Evolutionary conservation across 2,888 invertebrate species (phyloP).

Genomic region (Monopis laevigella): DNA sequence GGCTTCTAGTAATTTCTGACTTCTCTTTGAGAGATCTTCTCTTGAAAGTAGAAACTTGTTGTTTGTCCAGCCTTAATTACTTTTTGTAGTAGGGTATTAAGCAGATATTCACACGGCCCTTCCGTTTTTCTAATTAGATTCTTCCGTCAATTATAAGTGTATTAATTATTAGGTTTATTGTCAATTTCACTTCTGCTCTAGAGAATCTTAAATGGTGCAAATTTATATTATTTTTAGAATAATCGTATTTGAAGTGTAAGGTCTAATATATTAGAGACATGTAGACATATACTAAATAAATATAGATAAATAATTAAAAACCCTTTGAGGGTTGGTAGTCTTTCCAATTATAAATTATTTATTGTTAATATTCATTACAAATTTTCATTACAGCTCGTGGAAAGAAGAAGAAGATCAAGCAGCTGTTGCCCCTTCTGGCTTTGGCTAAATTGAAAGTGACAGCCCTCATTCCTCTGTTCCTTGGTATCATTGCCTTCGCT

Average conservation of each 20-base stretch:
- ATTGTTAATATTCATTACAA: constrained; percentile 9
- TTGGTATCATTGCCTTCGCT: constrained; percentile 77
- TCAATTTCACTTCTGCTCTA: too few species aligned
- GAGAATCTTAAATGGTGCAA: too few species aligned
- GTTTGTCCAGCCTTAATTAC: constrained; percentile 10
- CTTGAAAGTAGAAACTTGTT: constrained; percentile 8
- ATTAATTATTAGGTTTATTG: too few species aligned
- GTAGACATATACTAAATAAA: too few species aligned
- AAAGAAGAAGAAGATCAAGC: constrained; percentile 82
- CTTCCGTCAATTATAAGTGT: too few species aligned
- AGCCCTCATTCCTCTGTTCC: constrained; percentile 78
- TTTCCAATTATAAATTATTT: too few species aligned
- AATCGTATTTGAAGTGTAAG: too few species aligned
- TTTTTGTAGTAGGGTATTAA: constrained; percentile 9
- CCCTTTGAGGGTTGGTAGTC: too few species aligned
- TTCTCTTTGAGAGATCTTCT: constrained; percentile 8
- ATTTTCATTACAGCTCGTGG: constrained; percentile 71
- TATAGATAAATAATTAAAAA: too few species aligned
- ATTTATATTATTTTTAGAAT: too few species aligned
- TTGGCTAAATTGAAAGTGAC: constrained; percentile 82
- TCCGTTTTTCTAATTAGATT: too few species aligned
- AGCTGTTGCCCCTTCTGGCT: constrained; percentile 77
- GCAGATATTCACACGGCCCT: neutral
- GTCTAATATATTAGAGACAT: too few species aligned
- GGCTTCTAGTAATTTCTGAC: constrained; percentile 10